These are phyloP conservation scores for Drosophila ustulata DNA, from an alignment of 2,888 invertebrate genomes.

Conservation along the genomic window DNA sequence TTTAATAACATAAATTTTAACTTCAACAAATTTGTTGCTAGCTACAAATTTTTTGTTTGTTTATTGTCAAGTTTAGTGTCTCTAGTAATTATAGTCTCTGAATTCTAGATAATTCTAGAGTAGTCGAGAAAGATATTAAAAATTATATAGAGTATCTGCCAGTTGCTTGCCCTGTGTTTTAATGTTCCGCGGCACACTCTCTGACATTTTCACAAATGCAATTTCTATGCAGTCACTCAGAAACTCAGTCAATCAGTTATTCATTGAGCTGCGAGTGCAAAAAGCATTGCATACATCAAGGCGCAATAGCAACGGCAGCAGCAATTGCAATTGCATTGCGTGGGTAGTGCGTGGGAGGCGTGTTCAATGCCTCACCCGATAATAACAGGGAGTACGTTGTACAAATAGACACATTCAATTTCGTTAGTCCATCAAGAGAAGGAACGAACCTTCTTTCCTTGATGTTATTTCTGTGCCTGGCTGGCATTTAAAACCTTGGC, in stretches of 20 bases:
- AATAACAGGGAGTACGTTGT: not conserved
- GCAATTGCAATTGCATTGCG: conserved; percentile 5
- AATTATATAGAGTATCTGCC: not conserved
- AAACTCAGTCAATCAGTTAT: conserved; percentile 21
- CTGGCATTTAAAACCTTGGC: conserved; percentile 19
- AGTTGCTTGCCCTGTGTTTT: not conserved
- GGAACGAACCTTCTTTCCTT: not conserved
- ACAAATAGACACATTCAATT: conserved; percentile 1
- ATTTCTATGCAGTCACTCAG: conserved; percentile 30
- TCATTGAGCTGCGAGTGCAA: conserved; percentile 31
- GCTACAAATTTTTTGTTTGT: too few species aligned
- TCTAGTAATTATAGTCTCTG: too few species aligned
- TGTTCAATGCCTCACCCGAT: conserved; percentile 6
- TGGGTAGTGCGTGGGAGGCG: not conserved
- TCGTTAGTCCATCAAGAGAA: not conserved
- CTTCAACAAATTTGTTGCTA: too few species aligned
- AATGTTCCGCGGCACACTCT: not conserved
- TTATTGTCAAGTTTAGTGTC: too few species aligned
- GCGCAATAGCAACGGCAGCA: conserved; percentile 18
- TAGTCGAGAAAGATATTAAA: too few species aligned
- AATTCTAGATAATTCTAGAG: too few species aligned
- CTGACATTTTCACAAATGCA: conserved; percentile 33
- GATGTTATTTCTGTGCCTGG: conserved; percentile 8
- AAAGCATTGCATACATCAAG: conserved; percentile 49
- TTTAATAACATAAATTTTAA: too few species aligned